These are phyloP conservation scores for Limnephilus rhombicus DNA, from an alignment of 2,888 invertebrate species.

Conservation along the genomic window DNA sequence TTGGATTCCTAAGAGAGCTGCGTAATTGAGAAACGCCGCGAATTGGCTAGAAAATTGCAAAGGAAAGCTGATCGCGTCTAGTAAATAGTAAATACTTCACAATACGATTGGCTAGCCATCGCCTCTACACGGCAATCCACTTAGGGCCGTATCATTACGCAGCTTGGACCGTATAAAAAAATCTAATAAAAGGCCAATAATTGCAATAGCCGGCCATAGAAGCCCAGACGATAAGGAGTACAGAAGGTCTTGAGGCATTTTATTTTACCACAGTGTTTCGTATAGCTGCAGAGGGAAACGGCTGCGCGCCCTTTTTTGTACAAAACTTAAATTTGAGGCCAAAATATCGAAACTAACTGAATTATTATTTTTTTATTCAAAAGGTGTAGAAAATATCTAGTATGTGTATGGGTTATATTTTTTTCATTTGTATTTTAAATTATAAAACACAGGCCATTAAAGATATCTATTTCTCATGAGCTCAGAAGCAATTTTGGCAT, in stretches of 20 bases:
- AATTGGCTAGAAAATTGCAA: background rate
- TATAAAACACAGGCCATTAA: too few species aligned
- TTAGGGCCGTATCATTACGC: conserved; percentile 18
- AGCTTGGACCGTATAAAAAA: background rate
- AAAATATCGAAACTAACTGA: too few species aligned
- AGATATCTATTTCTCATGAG: too few species aligned
- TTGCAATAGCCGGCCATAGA: conserved; percentile 8
- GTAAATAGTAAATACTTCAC: background rate
- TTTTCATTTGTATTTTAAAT: too few species aligned
- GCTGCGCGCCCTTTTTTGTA: too few species aligned
- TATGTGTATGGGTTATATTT: too few species aligned
- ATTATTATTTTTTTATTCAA: too few species aligned
- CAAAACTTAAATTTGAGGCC: too few species aligned
- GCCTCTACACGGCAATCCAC: conserved; percentile 30
- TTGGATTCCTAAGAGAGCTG: background rate
- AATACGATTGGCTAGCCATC: background rate
- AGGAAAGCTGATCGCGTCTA: background rate
- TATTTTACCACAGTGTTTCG: background rate
- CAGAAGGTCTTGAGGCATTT: background rate
- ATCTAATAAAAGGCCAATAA: conserved; percentile 31
- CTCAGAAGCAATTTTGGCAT: too few species aligned
- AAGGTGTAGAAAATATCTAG: too few species aligned
- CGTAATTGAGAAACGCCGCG: background rate
- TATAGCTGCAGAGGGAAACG: background rate
- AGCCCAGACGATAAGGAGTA: background rate